A percentile compares a stretch with the other conserved stretches of the same genome.
phyloP scores from a whole-genome alignment of 1,140 invertebrate genomes.

The Drosophila trapezifrons region DNA sequence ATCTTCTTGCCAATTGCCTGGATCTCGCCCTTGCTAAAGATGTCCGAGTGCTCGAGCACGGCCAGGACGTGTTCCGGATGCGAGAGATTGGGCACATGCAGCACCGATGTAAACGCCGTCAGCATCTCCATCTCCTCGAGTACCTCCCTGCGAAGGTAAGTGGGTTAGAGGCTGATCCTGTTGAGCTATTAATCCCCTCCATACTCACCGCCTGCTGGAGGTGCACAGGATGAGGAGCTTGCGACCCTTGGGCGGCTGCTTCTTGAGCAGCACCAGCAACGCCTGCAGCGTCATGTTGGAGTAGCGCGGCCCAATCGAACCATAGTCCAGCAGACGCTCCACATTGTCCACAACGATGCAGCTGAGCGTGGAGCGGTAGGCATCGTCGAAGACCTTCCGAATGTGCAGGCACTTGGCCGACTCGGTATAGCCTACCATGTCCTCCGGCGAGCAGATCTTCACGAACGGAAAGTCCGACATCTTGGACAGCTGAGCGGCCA shows the following conservation, averaged over 20 bases:
- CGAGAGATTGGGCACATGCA: conserved; percentile 96
- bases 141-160: conserved; percentile 88
- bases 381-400: conserved; percentile 98
- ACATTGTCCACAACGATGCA: conserved; percentile 99
- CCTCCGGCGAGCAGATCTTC: conserved; percentile 98
- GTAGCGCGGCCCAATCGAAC: conserved; percentile 98
- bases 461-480: conserved; percentile 99
- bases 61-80: conserved; percentile 92
- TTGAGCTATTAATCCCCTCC: rapidly evolving
- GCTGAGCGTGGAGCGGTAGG: conserved; percentile 97
- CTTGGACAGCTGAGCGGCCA: conserved; percentile 97
- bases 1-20: conserved; percentile 90
- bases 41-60: conserved; percentile 93
- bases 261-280: conserved; percentile 96
- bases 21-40: conserved; percentile 93
- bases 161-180: too few relatives aligned
- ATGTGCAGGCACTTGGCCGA: conserved; percentile 97
- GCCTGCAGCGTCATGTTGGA: conserved; percentile 98
- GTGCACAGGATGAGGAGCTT: conserved; percentile 97
- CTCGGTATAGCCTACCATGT: conserved; percentile 99
- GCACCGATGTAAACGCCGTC: conserved; percentile 93
- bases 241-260: conserved; percentile 95
- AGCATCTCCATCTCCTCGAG: conserved; percentile 97
- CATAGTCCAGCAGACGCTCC: conserved; percentile 98
- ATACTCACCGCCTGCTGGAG: conserved; percentile 91